Base-by-base conservation (phyloP, 2,113 vertebrate genomes). In the Toxotes jaculatrix region DNA sequence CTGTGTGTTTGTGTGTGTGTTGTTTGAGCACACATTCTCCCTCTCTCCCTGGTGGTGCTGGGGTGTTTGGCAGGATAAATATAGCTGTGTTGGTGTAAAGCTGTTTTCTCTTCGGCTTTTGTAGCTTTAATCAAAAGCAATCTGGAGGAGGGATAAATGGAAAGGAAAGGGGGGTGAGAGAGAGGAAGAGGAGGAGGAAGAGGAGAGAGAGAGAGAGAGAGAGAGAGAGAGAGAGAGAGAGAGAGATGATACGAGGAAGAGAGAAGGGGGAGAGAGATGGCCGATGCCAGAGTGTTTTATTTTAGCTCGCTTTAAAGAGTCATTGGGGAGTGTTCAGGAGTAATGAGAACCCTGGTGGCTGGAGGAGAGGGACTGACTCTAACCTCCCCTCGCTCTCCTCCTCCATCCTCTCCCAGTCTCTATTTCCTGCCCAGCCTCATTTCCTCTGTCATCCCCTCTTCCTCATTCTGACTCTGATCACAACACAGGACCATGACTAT, bases 111-210 rank as follows among this genome's bases (percentile, higher is more conserved):
- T 85, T 91, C 88, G 49, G 91, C 89, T 92, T 91, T 93, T 93
- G 92, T 93, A 91, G 91, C 92, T 94, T 95, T 95, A 95, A 96
- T 95, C 94, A 95, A 94, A 95, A 94, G 91, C 92, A 93, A 94
- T 95, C 93, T 94, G 92, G 94, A 95, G 93, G 92, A 94, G 88
- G 89, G 85, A 89, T 85, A 71, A 88, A 89, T 85, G 79, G 88
- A 87, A 79, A 82, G 75, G 81, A 80, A 74, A 27, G 55, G 38
- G 70, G 66, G 79, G 66, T 27, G 76, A 64, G 64, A 59, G 72
- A 64, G 53, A 78, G 51, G 43, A 63, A 65, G 55, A 42, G 36
- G 27, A 70, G 49, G 36, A 66, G 40, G 49, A 27, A 34, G 32
- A 31, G 76, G 45, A 45, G 51, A 38, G 68, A 17, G 74, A 43